A percentile compares a stretch with the other conserved stretches of the same genome.
phyloP scores from a whole-genome alignment of 1,140 invertebrate genomes.

The Cardiocondyla obscurior region DNA sequence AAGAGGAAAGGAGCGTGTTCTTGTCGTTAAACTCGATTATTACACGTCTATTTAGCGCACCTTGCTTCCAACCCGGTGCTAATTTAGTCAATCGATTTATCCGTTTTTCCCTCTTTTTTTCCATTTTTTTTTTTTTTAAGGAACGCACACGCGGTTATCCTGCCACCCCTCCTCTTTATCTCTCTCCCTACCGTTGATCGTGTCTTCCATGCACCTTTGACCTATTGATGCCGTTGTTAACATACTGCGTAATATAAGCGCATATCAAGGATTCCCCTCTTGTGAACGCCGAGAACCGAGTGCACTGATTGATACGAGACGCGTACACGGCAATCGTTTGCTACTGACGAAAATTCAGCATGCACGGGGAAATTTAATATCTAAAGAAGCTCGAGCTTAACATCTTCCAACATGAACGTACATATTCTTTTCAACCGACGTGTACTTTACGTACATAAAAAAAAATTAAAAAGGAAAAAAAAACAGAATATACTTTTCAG shows the following conservation, averaged over 20 bases:
- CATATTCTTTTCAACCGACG: not conserved
- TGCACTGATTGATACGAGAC: not conserved
- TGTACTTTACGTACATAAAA: not conserved
- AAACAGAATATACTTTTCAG: not conserved
- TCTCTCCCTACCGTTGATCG: slow-evolving; percentile 6
- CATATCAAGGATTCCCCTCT: slow-evolving; percentile 39
- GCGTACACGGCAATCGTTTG: not conserved
- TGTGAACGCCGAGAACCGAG: not conserved
- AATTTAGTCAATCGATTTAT: slow-evolving; percentile 46
- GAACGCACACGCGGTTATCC: slow-evolving; percentile 17
- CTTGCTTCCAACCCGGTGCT: slow-evolving; percentile 5
- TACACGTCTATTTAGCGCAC: not conserved
- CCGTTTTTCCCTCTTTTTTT: slow-evolving; percentile 20
- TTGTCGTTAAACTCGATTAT: slow-evolving; percentile 2
- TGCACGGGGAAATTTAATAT: not conserved
- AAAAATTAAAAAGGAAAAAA: no score
- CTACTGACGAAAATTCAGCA: not conserved
- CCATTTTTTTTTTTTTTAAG: slow-evolving; percentile 22
- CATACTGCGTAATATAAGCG: slow-evolving; percentile 16
- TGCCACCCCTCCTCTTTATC: not conserved
- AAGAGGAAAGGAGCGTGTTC: not conserved
- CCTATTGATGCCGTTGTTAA: slow-evolving; percentile 25
- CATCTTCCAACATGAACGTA: not conserved
- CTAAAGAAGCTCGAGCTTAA: not conserved
- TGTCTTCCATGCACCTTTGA: slow-evolving; percentile 32